Evolutionary conservation across 37 sponge, comb jelly and placozoan genomes (phyloP).

Genomic region (Lycopodina hypogea): DNA sequence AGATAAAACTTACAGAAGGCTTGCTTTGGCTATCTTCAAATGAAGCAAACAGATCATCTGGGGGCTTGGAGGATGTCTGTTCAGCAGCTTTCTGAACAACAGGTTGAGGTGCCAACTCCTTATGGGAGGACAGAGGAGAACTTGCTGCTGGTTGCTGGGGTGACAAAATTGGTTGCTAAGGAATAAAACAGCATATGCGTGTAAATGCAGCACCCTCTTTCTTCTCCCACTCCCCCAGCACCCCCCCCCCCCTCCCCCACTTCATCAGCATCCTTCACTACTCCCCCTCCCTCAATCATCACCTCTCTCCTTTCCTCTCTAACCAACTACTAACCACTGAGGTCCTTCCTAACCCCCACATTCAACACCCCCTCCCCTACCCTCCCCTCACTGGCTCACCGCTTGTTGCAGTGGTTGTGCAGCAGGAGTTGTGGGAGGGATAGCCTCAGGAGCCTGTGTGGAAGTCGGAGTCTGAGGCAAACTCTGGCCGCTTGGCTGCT

Average conservation of each 20-base stretch:
- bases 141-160: background rate
- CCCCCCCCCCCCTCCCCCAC: no score
- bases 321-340: no score
- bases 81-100: background rate
- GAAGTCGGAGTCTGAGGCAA: background rate
- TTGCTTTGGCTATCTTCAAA: background rate
- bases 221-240: no score
- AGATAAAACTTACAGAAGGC: background rate
- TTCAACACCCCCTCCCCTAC: no score
- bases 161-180: background rate
- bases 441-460: background rate
- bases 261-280: no score
- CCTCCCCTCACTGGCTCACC: background rate
- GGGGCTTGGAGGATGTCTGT: background rate
- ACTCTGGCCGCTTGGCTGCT: constrained; percentile 15
- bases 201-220: background rate
- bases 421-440: background rate
- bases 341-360: no score
- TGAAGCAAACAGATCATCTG: constrained; percentile 9
- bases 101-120: background rate
- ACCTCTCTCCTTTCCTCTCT: no score
- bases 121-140: background rate
- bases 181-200: background rate
- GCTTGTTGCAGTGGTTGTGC: background rate
- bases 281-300: no score